Conservation (phyloP, 2,113 vertebrate species). For the Menura novaehollandiae region DNA sequence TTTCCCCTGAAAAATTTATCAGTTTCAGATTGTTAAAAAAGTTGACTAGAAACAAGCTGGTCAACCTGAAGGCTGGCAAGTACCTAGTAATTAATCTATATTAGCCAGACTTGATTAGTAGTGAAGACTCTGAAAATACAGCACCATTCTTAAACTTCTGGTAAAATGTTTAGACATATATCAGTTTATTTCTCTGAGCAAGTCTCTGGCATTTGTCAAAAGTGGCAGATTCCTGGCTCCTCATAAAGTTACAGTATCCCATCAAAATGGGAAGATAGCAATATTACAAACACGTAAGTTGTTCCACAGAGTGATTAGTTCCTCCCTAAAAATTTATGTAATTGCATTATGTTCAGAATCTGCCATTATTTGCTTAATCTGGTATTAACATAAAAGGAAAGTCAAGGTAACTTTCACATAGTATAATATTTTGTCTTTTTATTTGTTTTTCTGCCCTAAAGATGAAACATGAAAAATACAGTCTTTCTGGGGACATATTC, state of each 20-base stretch:
- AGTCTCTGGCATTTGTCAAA: neutral
- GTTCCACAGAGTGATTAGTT: neutral
- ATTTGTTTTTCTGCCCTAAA: neutral
- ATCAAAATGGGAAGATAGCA: neutral
- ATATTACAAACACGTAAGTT: neutral
- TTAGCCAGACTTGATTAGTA: neutral
- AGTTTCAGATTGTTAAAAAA: neutral
- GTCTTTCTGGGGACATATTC: neutral
- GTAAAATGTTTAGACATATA: neutral
- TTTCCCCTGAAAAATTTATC: accelerated
- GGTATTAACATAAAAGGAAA: neutral
- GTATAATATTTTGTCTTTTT: neutral
- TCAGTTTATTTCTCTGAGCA: neutral
- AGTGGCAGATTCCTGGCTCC: neutral
- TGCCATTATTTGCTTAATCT: neutral
- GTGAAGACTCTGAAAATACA: neutral
- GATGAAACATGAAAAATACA: neutral
- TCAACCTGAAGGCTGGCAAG: neutral
- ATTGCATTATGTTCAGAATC: neutral
- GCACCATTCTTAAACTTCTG: neutral
- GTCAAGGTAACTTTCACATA: neutral
- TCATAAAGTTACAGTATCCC: neutral
- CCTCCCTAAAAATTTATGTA: neutral
- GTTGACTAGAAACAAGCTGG: neutral
- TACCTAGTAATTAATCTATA: neutral